These are phyloP conservation scores for Salvelinus alpinus DNA, from an alignment of 2,113 vertebrate species.

Conservation along the genomic window DNA sequence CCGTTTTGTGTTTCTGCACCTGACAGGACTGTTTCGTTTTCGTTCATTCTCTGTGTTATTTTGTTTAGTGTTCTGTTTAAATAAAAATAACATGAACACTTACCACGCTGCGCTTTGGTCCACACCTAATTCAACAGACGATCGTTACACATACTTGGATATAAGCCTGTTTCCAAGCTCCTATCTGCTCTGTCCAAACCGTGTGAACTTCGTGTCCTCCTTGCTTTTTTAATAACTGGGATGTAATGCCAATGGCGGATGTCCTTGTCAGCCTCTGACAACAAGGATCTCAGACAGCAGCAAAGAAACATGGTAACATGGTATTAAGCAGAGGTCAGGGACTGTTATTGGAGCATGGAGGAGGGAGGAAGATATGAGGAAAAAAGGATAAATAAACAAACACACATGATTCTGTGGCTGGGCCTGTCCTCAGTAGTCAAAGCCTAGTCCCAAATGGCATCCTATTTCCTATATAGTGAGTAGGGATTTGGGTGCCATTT, in stretches of 20 bases:
- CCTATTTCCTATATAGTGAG: too few relatives aligned
- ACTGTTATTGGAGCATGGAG: conserved; percentile 31
- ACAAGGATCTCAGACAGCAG: too few relatives aligned
- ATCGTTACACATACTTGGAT: background rate
- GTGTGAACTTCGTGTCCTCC: background rate
- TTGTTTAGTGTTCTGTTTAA: too few relatives aligned
- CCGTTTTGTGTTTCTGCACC: too few relatives aligned
- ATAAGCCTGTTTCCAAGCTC: background rate
- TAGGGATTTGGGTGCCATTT: background rate
- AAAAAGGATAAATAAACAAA: conserved; percentile 42
- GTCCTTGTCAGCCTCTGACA: conserved; percentile 25
- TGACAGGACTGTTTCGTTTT: too few relatives aligned
- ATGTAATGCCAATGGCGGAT: conserved; percentile 23
- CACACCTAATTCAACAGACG: too few relatives aligned
- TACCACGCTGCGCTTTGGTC: too few relatives aligned
- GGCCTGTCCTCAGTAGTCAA: too few relatives aligned
- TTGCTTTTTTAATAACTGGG: conserved; percentile 31
- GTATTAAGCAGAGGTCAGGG: conserved; percentile 26
- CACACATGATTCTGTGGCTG: background rate
- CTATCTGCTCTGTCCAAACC: background rate
- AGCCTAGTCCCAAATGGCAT: too few relatives aligned
- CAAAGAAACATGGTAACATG: background rate
- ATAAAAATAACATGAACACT: too few relatives aligned
- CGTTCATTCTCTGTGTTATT: too few relatives aligned
- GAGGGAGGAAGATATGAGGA: background rate